A percentile compares a stretch with the other conserved stretches of the same genome.
These are phyloP conservation scores for Oscheius sp. DNA, from an alignment of 2,888 invertebrate species.

Conservation along the genomic window DNA sequence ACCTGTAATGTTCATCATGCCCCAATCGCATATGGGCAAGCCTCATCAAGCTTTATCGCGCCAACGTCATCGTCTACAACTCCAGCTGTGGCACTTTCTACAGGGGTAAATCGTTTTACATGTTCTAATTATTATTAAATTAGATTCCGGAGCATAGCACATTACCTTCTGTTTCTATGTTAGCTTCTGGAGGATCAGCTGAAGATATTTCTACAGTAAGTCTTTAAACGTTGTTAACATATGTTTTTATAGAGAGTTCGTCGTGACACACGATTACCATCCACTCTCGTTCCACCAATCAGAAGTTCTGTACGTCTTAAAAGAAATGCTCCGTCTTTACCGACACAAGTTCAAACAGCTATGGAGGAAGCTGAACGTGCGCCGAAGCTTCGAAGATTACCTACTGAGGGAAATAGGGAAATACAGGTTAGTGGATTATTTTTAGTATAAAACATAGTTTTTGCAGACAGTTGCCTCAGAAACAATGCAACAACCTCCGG, in stretches of 20 bases:
- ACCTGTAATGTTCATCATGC: constrained; percentile 30
- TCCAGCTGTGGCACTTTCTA: background rate
- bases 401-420: constrained; percentile 22
- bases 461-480: constrained; percentile 12
- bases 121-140: no score
- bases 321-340: constrained; percentile 3
- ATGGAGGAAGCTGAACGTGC: constrained; percentile 5
- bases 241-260: constrained; percentile 11
- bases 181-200: no score
- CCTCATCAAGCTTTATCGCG: constrained; percentile 31
- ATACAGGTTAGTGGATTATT: constrained; percentile 24
- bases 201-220: no score
- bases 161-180: no score
- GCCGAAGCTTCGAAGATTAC: constrained; percentile 27
- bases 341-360: background rate
- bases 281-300: constrained; percentile 13
- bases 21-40: constrained; percentile 34
- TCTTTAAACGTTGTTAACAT: background rate
- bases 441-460: background rate
- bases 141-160: no score
- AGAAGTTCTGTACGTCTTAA: constrained; percentile 13
- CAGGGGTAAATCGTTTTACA: background rate
- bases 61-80: background rate
- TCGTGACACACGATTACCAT: constrained; percentile 6
- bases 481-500: constrained; percentile 11